A percentile compares a stretch with the other conserved stretches of the same genome.
These are phyloP conservation scores for Polydrusus tereticollis DNA, from an alignment of 2,888 invertebrate species.

Conservation along the genomic window DNA sequence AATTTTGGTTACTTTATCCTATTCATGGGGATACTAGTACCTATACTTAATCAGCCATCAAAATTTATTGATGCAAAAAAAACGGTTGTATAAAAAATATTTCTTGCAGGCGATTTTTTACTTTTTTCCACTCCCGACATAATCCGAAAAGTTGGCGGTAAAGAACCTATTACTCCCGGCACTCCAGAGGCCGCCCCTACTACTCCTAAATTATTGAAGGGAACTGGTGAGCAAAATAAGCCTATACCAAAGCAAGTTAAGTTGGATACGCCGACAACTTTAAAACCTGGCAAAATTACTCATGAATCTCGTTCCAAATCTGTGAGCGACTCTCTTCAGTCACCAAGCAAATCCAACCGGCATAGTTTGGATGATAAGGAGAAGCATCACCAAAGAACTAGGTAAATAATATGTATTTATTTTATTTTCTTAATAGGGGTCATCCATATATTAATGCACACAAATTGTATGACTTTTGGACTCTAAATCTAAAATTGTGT, in stretches of 20 bases:
- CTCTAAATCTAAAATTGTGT: no score
- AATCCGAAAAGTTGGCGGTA: constrained; percentile 74
- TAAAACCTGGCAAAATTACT: constrained; percentile 63
- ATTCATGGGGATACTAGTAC: no score
- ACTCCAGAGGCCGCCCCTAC: constrained; percentile 51
- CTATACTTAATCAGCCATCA: no score
- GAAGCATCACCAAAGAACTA: constrained; percentile 35
- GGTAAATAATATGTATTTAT: not conserved
- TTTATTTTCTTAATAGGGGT: no score
- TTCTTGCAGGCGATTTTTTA: constrained; percentile 72
- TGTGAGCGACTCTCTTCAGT: constrained; percentile 50
- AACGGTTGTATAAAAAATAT: not conserved
- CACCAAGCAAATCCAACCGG: constrained; percentile 54
- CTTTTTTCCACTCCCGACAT: constrained; percentile 85
- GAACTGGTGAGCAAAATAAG: constrained; percentile 18
- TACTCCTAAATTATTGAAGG: constrained; percentile 19
- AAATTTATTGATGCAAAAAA: not conserved
- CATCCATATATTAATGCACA: no score
- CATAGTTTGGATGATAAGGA: constrained; percentile 57
- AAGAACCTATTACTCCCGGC: constrained; percentile 59
- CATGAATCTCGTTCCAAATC: constrained; percentile 61
- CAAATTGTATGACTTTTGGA: no score
- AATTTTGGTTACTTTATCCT: no score
- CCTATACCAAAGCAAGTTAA: not conserved
- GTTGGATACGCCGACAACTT: constrained; percentile 2